Evolutionary conservation across 2,888 invertebrate species (phyloP), one percentile per base, ranked within the genome.

Genomic region (Eueremaeus valkanovi): DNA sequence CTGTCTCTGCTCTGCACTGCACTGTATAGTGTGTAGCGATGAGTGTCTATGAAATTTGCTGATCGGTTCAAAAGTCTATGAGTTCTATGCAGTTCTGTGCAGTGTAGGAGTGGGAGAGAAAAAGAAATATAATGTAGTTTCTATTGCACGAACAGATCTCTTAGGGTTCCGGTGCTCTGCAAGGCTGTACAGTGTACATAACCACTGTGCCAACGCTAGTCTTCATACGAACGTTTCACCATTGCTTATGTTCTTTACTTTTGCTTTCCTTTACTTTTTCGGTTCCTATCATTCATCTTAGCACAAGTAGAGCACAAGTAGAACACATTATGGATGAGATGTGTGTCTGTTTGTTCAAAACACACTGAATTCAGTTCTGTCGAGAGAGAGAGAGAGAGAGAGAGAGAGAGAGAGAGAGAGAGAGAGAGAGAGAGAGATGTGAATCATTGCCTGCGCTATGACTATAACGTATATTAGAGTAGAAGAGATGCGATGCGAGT

Each of bases 321-420:
- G 58, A 58, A 24, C 58, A 58, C 58, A 58, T 58, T 58, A 58
- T 58, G 58, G 58, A 58, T 58, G 58, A 58, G 58, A 58, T 58
- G 58, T 58, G 58, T 58, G 58, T 58, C 58, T 58, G 58, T 58
- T 58, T 58, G 58, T 58, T 58, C 58, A 58, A 58, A 58, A 58
- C 27, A 51, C n/a, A 58, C 27, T 27, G 29, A 58, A 58, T 58
- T 58, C 58, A 58, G 58, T 45, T 45, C 45, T 45, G 45, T 58
- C 58, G 9, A n/a, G n/a, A n/a, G n/a, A n/a, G n/a, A n/a, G n/a
- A n/a, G n/a, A n/a, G n/a, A n/a, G n/a, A n/a, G n/a, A n/a, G n/a
- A n/a, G n/a, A n/a, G n/a, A n/a, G n/a, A n/a, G n/a, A n/a, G n/a
- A n/a, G n/a, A n/a, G n/a, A n/a, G n/a, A n/a, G n/a, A n/a, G n/a